A percentile compares a stretch with the other conserved stretches of the same genome.
phyloP scores from a whole-genome alignment of 2,888 invertebrate genomes.

The Drepanosiphum platanoidis region DNA sequence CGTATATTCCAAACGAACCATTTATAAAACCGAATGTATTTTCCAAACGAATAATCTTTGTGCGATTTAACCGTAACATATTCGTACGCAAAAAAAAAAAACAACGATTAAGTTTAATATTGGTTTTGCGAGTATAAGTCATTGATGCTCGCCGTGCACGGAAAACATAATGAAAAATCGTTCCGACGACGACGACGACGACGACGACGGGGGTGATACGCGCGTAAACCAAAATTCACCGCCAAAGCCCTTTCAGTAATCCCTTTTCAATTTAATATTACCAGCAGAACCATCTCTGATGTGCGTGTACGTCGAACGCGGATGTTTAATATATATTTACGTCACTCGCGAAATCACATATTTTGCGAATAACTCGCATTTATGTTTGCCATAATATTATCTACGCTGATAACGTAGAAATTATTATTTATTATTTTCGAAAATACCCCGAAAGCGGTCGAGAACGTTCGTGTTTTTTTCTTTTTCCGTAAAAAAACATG shows the following conservation, averaged over 20 bases:
- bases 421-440: too few relatives aligned
- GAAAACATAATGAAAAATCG: slow-evolving; percentile 19
- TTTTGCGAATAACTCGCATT: neutral
- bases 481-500: too few relatives aligned
- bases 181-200: neutral
- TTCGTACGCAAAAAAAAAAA: neutral
- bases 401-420: too few relatives aligned
- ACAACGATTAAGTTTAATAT: neutral
- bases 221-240: neutral
- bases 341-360: too few relatives aligned
- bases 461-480: too few relatives aligned
- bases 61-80: neutral
- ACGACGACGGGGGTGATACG: too few relatives aligned
- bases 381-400: neutral
- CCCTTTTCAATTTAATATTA: slow-evolving; percentile 30
- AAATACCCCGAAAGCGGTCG: too few relatives aligned
- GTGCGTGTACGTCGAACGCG: neutral
- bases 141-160: neutral
- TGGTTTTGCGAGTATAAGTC: neutral
- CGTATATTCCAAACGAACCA: too few relatives aligned
- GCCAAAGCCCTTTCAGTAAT: slow-evolving; percentile 25
- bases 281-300: neutral
- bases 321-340: neutral
- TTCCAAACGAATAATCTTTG: neutral
- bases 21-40: too few relatives aligned